Percentiles rank a stretch among this genome's conserved stretches.
phyloP scores from a whole-genome alignment of 1,140 invertebrate genomes.

The Bombus polaris region DNA sequence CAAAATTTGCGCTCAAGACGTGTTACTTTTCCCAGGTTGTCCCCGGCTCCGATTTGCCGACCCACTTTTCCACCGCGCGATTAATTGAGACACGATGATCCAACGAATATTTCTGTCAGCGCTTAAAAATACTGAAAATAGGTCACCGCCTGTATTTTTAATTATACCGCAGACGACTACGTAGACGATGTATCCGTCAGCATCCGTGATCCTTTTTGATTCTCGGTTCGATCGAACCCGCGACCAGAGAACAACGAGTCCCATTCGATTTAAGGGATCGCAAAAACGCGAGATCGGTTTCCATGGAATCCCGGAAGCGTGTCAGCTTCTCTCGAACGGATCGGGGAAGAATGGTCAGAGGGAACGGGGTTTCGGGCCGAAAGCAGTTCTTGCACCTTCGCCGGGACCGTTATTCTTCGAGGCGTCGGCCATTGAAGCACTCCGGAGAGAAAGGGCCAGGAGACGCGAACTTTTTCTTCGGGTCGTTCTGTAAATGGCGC shows the following conservation, averaged over 20 bases:
- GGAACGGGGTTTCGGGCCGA: conserved; percentile 1
- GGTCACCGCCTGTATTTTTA: conserved; percentile 74
- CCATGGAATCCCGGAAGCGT: conserved; percentile 27
- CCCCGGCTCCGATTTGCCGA: conserved; percentile 49
- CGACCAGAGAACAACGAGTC: not conserved
- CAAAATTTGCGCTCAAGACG: conserved; percentile 14
- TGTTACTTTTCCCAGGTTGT: not conserved
- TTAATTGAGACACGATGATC: conserved; percentile 71
- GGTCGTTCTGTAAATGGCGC: conserved; percentile 18
- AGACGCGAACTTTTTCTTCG: conserved; percentile 6
- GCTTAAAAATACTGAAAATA: conserved; percentile 73
- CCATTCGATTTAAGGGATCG: not conserved
- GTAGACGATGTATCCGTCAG: conserved; percentile 49
- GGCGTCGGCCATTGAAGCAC: conserved; percentile 5
- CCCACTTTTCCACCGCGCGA: conserved; percentile 62
- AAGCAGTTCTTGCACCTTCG: conserved; percentile 36
- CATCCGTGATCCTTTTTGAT: not conserved
- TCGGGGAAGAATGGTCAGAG: not conserved
- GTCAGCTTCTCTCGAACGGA: not conserved
- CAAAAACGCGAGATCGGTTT: conserved; percentile 29
- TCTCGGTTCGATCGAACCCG: not conserved
- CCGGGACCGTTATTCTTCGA: conserved; percentile 25
- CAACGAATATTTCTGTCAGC: conserved; percentile 69
- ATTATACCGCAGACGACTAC: conserved; percentile 66
- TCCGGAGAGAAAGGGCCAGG: not conserved